Evolutionary conservation across 2,797 vertebrate genomes (phyloP), one percentile per base, ranked within the genome.

Genomic region (Phoxinus dragarum): DNA sequence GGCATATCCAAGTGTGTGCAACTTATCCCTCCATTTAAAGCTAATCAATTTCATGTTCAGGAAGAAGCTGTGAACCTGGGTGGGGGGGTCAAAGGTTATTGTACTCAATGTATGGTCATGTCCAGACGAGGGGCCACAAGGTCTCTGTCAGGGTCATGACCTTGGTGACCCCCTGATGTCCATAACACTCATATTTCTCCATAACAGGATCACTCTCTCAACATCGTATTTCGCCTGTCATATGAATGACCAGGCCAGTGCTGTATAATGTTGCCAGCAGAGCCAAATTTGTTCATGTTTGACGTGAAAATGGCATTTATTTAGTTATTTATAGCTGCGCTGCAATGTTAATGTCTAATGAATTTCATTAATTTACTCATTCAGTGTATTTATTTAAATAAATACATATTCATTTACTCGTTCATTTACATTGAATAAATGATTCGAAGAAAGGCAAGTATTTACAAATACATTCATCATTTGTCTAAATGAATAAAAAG

Each of bases 61-160:
- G 12, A 75, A 66, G 34, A 82, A 94, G 94, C 94, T 95, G 94
- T 94, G 96, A 96, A 95, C 92, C 88, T 82, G 88, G 89, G 14
- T 49, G 21, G 88, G 89, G 93, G 94, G 87, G 86, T 88, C 93
- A 96, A 96, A 96, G 95, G 93, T 95, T 93, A 95, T 92, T 91
- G 93, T 92, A 90, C 93, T 9, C 88, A 91, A 88, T 94, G 89
- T 93, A 91, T 93, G 90, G 90, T 59, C 90, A 91, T 89, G 89
- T 92, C 93, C 93, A 93, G 91, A 91, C 91, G 73, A 84, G 85
- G 92, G 92, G 92, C 94, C 94, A 91, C 44, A 47, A 91, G 93
- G 92, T 93, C 92, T 94, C 89, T 86, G 91, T 94, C 93, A 95
- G 95, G 94, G 91, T 91, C 91, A 92, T 85, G 92, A 92, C 91